These are phyloP conservation scores for Drosophila stalkeri DNA, from an alignment of 2,888 invertebrate genomes.

Conservation along the genomic window DNA sequence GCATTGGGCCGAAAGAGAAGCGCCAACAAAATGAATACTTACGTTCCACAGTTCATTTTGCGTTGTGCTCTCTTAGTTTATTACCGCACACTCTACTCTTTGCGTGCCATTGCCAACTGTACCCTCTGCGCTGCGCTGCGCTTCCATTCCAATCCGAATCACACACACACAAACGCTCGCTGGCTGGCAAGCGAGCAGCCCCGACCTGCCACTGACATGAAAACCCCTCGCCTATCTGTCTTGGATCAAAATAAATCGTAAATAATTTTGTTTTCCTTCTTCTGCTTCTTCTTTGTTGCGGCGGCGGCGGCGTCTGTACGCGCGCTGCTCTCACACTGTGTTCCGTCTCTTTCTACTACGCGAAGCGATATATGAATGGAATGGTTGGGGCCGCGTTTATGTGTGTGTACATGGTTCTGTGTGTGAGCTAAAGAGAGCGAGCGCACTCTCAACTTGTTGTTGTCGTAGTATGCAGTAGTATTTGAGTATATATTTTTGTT, in stretches of 20 bases:
- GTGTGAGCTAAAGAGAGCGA: constrained; percentile 41
- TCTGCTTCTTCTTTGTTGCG: constrained; percentile 34
- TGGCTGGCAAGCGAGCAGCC: constrained; percentile 23
- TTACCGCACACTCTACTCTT: constrained; percentile 44
- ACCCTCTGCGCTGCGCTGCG: constrained; percentile 33
- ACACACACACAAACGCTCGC: background rate
- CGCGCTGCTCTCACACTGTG: constrained; percentile 32
- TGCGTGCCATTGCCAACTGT: constrained; percentile 71
- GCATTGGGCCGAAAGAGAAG: constrained; percentile 49
- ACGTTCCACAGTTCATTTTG: constrained; percentile 69
- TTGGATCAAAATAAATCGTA: constrained; percentile 76
- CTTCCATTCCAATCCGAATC: constrained; percentile 51
- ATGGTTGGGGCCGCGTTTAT: constrained; percentile 63
- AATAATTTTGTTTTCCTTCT: constrained; percentile 75
- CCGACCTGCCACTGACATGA: constrained; percentile 72
- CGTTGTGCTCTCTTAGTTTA: constrained; percentile 47
- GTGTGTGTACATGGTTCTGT: background rate
- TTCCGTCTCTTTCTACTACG: constrained; percentile 69
- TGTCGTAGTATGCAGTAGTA: constrained; percentile 72
- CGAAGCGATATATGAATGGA: constrained; percentile 69
- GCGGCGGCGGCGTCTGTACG: constrained; percentile 22
- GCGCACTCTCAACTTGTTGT: constrained; percentile 40
- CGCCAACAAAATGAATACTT: constrained; percentile 50
- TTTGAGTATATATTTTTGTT: constrained; percentile 59
- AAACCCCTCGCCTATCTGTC: constrained; percentile 51